These are phyloP conservation scores for Campylomormyrus numenius DNA, from an alignment of 2,113 vertebrate genomes.

Conservation along the genomic window DNA sequence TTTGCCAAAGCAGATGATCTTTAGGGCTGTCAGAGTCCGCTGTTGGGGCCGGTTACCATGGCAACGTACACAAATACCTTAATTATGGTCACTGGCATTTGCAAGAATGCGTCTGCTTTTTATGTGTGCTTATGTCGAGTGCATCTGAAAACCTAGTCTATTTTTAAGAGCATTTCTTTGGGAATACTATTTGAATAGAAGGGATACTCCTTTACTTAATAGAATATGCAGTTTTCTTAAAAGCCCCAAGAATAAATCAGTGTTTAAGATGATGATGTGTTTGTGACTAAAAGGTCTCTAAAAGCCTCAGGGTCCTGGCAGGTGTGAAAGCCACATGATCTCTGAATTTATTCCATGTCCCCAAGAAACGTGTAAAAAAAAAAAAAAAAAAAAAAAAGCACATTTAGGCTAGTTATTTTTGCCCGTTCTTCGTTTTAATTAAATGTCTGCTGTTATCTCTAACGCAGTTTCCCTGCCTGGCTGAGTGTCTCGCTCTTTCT, in stretches of 20 bases:
- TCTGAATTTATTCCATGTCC: not conserved
- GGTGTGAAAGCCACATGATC: not conserved
- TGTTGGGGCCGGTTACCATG: not conserved
- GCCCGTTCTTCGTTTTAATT: not conserved
- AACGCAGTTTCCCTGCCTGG: not conserved
- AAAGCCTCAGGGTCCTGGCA: not conserved
- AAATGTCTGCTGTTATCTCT: not conserved
- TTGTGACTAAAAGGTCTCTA: not conserved
- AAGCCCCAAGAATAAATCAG: not conserved
- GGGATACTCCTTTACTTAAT: not conserved
- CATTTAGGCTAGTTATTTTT: not conserved
- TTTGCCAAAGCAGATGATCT: conserved; percentile 45
- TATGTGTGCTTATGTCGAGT: not conserved
- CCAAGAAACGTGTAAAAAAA: not conserved
- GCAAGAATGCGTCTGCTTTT: not conserved
- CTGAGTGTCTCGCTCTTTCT: not conserved
- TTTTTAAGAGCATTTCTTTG: not conserved
- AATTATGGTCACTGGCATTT: not conserved
- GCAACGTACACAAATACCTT: not conserved
- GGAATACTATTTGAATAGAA: not conserved
- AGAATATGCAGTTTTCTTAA: not conserved
- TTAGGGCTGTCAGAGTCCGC: not conserved
- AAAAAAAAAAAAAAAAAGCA: not conserved
- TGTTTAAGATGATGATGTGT: not conserved
- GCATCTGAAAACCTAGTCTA: not conserved